Percentiles rank a stretch among this genome's conserved stretches.
Evolutionary conservation across 2,888 invertebrate genomes (phyloP).

Genomic region (Philhelius pedissequus): DNA sequence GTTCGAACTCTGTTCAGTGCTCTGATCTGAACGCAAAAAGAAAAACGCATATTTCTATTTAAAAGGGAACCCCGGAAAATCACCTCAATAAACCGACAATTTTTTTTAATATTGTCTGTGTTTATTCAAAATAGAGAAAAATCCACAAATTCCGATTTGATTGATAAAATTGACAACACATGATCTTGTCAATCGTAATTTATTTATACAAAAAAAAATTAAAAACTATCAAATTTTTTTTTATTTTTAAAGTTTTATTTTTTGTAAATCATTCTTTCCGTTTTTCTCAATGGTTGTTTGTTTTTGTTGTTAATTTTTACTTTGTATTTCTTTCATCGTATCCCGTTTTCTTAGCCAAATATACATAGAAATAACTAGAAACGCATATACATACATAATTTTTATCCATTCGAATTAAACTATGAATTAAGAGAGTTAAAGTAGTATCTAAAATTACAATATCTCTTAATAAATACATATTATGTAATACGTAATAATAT

Average conservation of each 20-base stretch:
- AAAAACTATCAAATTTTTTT: too few species aligned
- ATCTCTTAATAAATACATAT: conserved; percentile 44
- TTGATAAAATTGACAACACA: too few species aligned
- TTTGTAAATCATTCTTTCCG: conserved; percentile 67
- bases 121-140: too few species aligned
- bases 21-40: too few species aligned
- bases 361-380: conserved; percentile 60
- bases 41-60: too few species aligned
- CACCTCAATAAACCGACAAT: too few species aligned
- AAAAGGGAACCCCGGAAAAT: too few species aligned
- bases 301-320: conserved; percentile 22
- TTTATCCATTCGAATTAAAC: conserved; percentile 37
- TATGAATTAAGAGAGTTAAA: conserved; percentile 39
- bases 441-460: conserved; percentile 49
- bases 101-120: too few species aligned
- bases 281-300: conserved; percentile 56
- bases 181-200: too few species aligned
- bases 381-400: conserved; percentile 43
- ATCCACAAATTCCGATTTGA: too few species aligned
- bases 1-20: too few species aligned
- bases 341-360: conserved; percentile 48
- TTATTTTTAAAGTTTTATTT: conserved; percentile 51
- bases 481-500: conserved; percentile 17
- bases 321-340: conserved; percentile 45
- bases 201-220: too few species aligned